Evolutionary conservation across 2,113 vertebrate genomes (phyloP).

Genomic region (Pteronura brasiliensis): DNA sequence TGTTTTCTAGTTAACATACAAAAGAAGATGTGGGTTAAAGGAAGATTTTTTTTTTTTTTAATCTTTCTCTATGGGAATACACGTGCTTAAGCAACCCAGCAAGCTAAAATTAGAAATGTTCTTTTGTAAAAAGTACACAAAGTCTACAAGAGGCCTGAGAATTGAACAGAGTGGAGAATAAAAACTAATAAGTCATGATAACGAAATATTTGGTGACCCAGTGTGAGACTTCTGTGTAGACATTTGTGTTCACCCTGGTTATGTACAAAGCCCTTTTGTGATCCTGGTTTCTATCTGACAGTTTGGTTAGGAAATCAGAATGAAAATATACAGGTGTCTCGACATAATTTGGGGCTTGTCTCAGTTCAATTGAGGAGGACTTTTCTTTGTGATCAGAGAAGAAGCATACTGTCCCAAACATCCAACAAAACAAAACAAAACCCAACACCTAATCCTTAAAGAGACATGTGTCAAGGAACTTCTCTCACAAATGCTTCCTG

Average conservation of each 20-base stretch:
- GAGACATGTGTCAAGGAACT: neutral
- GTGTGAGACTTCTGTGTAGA: neutral
- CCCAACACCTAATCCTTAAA: neutral
- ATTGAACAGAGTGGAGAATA: neutral
- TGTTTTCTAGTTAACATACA: neutral
- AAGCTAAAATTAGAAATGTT: slow-evolving; percentile 3
- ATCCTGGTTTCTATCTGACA: neutral
- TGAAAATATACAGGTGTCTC: neutral
- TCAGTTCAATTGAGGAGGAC: neutral
- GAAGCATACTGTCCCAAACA: neutral
- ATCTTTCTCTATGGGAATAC: neutral
- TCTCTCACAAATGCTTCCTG: neutral
- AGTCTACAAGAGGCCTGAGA: neutral
- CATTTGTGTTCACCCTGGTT: neutral
- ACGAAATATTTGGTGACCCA: neutral
- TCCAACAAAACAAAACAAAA: neutral
- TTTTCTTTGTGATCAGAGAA: neutral
- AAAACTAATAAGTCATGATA: neutral
- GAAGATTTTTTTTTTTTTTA: neutral
- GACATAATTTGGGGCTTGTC: neutral
- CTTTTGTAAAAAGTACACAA: neutral
- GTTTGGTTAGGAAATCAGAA: neutral
- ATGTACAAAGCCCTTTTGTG: neutral
- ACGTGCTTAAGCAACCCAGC: neutral
- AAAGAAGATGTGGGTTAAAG: neutral